Percentiles rank a stretch among this genome's conserved stretches.
Evolutionary conservation across 2,888 invertebrate genomes (phyloP).

Genomic region (Laothoe populi): DNA sequence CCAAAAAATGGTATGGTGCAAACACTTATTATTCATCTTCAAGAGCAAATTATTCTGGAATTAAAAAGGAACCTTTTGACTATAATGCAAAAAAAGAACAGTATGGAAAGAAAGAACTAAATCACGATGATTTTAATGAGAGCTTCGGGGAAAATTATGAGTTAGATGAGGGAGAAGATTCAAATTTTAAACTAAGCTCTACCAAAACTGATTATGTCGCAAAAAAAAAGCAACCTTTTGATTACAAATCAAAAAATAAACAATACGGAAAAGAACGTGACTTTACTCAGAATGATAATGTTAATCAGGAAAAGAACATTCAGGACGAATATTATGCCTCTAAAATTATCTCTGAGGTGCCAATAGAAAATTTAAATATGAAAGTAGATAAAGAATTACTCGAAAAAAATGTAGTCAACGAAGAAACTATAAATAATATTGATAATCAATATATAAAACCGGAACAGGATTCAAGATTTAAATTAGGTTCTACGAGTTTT

Average conservation of each 20-base stretch:
- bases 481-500: conserved; percentile 8
- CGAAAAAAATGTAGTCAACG: neutral
- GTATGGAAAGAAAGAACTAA: conserved; percentile 32
- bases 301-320: neutral
- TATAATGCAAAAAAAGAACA: conserved; percentile 41
- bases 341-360: neutral
- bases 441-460: conserved; percentile 25
- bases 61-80: conserved; percentile 40
- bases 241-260: conserved; percentile 48
- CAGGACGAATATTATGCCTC: conserved; percentile 14
- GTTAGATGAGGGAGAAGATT: neutral
- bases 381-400: neutral
- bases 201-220: conserved; percentile 25
- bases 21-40: conserved; percentile 44
- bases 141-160: conserved; percentile 29
- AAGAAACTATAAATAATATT: neutral
- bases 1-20: conserved; percentile 49
- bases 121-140: conserved; percentile 28
- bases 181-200: neutral
- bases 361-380: neutral
- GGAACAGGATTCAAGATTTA: neutral
- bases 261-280: conserved; percentile 45
- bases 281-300: conserved; percentile 22
- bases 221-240: conserved; percentile 40
- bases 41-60: conserved; percentile 38